A percentile compares a stretch with the other conserved stretches of the same genome.
Conservation (phyloP, 2,113 vertebrate species). For the Rousettus leschenaultii region DNA sequence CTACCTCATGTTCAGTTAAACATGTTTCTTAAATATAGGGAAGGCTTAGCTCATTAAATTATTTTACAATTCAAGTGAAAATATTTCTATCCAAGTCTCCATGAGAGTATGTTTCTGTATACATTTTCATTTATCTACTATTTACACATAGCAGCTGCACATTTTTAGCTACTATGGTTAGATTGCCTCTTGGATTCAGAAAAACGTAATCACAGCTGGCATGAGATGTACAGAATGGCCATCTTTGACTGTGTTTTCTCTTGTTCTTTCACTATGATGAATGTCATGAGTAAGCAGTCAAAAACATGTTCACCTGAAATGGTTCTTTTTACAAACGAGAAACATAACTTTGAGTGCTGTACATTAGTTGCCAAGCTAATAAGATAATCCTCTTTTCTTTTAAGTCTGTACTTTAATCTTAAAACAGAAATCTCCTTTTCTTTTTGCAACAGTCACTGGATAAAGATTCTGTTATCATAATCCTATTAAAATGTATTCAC, state of each 20-base stretch:
- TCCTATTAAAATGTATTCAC: conserved; percentile 69
- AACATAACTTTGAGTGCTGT: conserved; percentile 25
- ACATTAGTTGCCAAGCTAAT: conserved; percentile 46
- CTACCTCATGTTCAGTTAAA: not conserved
- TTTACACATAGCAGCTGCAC: conserved; percentile 22
- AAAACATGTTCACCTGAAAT: conserved; percentile 30
- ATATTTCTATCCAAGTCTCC: not conserved
- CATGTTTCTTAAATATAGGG: not conserved
- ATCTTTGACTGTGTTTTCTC: not conserved
- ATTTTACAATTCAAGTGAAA: not conserved
- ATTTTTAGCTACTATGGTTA: conserved; percentile 25
- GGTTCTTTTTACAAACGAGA: conserved; percentile 43
- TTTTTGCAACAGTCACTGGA: conserved; percentile 21
- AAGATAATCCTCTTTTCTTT: conserved; percentile 70
- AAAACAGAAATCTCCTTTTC: conserved; percentile 55
- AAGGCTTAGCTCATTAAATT: not conserved
- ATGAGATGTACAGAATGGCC: not conserved
- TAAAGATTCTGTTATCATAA: conserved; percentile 56
- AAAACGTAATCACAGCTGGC: conserved; percentile 32
- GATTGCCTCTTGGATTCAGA: conserved; percentile 41
- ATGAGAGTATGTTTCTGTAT: not conserved
- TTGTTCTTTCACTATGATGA: not conserved
- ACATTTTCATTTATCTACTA: conserved; percentile 11
- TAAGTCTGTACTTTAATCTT: conserved; percentile 51
- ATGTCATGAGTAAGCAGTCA: not conserved